Evolutionary conservation across 92 coral and sea anemone genomes (phyloP).

Genomic region (Actinernus sp.): DNA sequence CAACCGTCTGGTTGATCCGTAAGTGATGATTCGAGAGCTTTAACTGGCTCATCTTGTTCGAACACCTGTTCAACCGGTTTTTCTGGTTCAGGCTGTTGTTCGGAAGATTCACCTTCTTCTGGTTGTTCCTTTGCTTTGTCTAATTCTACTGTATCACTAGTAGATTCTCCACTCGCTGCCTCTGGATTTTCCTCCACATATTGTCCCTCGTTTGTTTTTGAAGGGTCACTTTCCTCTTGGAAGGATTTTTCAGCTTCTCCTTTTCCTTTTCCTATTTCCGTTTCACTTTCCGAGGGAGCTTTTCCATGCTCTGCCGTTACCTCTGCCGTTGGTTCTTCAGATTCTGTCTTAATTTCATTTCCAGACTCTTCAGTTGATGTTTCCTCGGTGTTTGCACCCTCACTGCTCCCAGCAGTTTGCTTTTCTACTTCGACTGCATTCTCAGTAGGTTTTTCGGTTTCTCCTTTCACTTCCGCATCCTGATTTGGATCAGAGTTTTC

Average conservation of each 20-base stretch:
- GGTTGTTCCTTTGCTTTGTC: constrained; percentile 11
- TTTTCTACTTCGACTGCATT: background rate
- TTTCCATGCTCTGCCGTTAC: background rate
- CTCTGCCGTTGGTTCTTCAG: background rate
- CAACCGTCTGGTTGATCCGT: constrained; percentile 11
- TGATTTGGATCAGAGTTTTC: background rate
- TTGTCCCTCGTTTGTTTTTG: background rate
- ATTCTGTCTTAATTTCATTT: background rate
- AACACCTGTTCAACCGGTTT: background rate
- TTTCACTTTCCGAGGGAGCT: background rate
- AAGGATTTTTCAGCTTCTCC: background rate
- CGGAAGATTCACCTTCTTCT: constrained; percentile 4
- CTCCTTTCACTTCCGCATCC: background rate
- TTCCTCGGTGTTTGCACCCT: background rate
- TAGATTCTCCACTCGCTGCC: background rate
- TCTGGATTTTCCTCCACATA: background rate
- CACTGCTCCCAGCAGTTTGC: background rate
- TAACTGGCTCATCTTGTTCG: constrained; percentile 6
- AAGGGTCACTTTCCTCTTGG: background rate
- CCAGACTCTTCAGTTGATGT: background rate
- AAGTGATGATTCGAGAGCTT: background rate
- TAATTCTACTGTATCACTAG: constrained; percentile 6
- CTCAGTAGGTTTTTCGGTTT: background rate
- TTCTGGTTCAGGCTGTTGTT: constrained; percentile 7
- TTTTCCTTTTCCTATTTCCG: background rate